phyloP scores from a whole-genome alignment of 2,888 invertebrate genomes.

The Leucoma salicis region DNA sequence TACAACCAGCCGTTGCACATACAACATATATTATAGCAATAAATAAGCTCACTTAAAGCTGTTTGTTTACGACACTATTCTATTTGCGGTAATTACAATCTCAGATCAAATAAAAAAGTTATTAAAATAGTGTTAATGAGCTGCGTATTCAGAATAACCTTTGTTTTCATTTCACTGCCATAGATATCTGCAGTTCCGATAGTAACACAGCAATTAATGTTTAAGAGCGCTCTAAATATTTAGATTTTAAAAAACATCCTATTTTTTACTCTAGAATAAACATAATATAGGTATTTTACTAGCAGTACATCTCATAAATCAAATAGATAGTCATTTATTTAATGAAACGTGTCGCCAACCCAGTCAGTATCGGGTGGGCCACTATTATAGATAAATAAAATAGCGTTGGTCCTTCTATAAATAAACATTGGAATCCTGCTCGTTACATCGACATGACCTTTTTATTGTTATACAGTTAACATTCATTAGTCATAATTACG shows the following conservation, averaged over 20 bases:
- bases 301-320: conserved; percentile 38
- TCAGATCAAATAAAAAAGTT: conserved; percentile 14
- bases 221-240: too few species aligned
- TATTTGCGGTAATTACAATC: too few species aligned
- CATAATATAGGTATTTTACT: too few species aligned
- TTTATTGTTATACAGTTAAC: conserved; percentile 51
- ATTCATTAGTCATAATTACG: conserved; percentile 33
- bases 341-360: conserved; percentile 26
- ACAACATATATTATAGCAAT: conserved; percentile 5
- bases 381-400: conserved; percentile 55
- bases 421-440: conserved; percentile 53
- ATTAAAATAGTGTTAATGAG: conserved; percentile 15
- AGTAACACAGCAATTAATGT: background rate
- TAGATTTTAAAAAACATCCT: background rate
- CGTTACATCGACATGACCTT: conserved; percentile 59
- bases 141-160: conserved; percentile 4
- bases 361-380: conserved; percentile 43
- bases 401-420: conserved; percentile 71
- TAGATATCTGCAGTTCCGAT: background rate
- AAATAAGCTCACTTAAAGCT: conserved; percentile 13
- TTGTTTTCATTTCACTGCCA: conserved; percentile 1
- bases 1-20: conserved; percentile 11
- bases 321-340: conserved; percentile 42
- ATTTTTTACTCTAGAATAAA: too few species aligned
- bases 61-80: conserved; percentile 11